Percentiles rank a stretch among this genome's conserved stretches.
Conservation (phyloP, 2,113 vertebrate genomes). For the Passer domesticus region DNA sequence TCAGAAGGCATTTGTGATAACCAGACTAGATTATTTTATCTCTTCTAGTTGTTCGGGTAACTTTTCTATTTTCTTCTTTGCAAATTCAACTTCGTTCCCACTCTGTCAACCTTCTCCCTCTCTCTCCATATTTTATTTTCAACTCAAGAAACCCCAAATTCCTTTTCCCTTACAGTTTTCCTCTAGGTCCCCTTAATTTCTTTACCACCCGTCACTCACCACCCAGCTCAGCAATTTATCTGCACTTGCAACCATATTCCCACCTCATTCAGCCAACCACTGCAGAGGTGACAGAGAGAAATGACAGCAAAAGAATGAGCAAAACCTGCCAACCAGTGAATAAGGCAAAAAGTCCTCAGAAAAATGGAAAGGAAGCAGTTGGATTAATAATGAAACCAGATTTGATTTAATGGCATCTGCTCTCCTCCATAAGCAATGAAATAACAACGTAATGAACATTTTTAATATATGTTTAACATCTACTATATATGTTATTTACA, state of each 20-base stretch:
- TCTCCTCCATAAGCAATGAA: background rate
- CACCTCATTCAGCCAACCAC: background rate
- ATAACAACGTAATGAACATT: background rate
- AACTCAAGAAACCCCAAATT: background rate
- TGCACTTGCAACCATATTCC: background rate
- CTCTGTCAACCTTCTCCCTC: background rate
- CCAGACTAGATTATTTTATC: background rate
- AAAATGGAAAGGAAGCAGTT: background rate
- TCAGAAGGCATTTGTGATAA: background rate
- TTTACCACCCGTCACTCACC: background rate
- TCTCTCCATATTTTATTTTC: background rate
- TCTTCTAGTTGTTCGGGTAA: background rate
- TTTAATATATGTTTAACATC: background rate
- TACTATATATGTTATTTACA: background rate
- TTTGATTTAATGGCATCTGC: background rate
- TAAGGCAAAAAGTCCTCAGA: background rate
- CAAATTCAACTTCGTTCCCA: background rate
- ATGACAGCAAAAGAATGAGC: background rate
- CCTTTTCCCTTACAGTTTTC: background rate
- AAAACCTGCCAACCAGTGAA: background rate
- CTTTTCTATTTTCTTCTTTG: background rate
- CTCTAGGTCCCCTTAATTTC: background rate
- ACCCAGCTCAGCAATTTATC: background rate
- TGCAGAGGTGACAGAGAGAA: background rate
- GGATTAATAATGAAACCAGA: background rate